Evolutionary conservation across 2,888 invertebrate species (phyloP).

Genomic region (Coelogynopora nodosa): DNA sequence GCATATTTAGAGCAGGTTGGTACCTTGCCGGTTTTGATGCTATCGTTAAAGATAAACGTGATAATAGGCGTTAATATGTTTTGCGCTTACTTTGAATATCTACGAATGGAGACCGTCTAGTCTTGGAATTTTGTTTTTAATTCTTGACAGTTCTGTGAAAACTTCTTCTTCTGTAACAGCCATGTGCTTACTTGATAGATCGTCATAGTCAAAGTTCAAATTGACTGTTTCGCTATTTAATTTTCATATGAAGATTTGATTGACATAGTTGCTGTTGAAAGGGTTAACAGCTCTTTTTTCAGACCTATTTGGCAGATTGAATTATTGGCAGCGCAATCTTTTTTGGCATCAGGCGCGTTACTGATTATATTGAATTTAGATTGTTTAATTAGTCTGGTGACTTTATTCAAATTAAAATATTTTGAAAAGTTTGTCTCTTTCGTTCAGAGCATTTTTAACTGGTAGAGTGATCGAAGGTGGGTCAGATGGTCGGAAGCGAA

Average conservation of each 20-base stretch:
- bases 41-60: not conserved
- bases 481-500: too few species aligned
- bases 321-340: not conserved
- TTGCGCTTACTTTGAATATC: not conserved
- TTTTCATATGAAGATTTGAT: not conserved
- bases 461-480: too few species aligned
- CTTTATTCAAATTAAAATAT: too few species aligned
- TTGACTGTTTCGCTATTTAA: not conserved
- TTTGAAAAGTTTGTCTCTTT: too few species aligned
- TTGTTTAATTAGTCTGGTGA: too few species aligned
- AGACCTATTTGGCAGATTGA: not conserved
- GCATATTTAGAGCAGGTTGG: not conserved
- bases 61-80: not conserved
- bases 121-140: not conserved
- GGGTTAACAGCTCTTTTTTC: not conserved
- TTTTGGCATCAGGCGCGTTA: not conserved
- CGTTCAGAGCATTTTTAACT: too few species aligned
- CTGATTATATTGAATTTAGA: too few species aligned
- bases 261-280: not conserved
- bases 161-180: not conserved
- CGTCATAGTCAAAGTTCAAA: not conserved
- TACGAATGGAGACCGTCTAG: not conserved
- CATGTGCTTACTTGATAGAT: not conserved
- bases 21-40: not conserved
- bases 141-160: not conserved